phyloP scores from a whole-genome alignment of 2,113 vertebrate species.

The Hyaena hyaena region DNA sequence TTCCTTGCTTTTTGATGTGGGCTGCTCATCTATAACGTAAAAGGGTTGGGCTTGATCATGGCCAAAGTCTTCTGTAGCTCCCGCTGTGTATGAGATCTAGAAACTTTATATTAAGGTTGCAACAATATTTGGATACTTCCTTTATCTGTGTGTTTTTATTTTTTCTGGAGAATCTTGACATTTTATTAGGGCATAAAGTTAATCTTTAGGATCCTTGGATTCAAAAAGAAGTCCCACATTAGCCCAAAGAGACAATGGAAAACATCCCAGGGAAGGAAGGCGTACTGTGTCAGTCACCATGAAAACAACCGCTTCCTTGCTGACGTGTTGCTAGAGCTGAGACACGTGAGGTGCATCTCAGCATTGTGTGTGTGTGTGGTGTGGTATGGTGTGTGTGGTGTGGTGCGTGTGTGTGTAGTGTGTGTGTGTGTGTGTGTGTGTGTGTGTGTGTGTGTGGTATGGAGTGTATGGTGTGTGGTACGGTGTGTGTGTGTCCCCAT shows the following conservation, averaged over 20 bases:
- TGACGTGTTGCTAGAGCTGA: no score
- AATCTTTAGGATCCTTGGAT: neutral
- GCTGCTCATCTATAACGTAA: neutral
- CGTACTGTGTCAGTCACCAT: rapidly evolving
- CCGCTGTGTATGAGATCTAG: neutral
- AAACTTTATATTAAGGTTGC: neutral
- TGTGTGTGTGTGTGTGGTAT: neutral
- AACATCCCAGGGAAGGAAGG: neutral
- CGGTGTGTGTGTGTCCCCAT: neutral
- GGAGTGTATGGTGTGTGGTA: neutral
- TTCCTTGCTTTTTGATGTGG: no score
- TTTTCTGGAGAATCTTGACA: neutral
- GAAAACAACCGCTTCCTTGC: no score
- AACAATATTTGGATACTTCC: neutral
- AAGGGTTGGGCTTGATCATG: neutral
- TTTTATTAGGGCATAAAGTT: neutral
- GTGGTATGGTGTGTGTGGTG: neutral
- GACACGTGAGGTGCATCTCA: neutral
- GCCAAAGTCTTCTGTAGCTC: neutral
- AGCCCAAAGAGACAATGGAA: neutral
- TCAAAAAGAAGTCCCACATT: neutral
- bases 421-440: neutral
- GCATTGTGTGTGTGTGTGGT: neutral
- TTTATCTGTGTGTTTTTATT: neutral
- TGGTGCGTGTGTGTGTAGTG: neutral